Percentiles rank a stretch among this genome's conserved stretches.
Conservation (phyloP, 64 coral and sea anemone species). For the Trachythela sp. region DNA sequence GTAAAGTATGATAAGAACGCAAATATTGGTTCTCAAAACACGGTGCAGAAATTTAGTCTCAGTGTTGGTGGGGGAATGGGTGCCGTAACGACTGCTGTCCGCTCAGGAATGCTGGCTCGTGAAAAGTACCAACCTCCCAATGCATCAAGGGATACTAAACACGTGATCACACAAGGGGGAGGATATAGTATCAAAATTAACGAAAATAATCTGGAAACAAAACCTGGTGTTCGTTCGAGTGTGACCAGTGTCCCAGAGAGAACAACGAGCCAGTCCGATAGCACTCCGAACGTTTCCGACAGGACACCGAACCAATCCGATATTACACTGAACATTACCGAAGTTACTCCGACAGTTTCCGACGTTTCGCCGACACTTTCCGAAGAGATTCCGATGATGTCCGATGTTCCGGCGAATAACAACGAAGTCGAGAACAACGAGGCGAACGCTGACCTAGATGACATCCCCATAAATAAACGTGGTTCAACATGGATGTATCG, state of each 20-base stretch:
- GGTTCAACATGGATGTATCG: neutral
- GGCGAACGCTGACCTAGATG: neutral
- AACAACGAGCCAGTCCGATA: neutral
- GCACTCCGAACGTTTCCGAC: neutral
- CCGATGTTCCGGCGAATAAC: neutral
- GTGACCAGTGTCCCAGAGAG: neutral
- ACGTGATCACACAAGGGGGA: neutral
- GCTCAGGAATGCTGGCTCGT: neutral
- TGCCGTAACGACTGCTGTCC: slow-evolving; percentile 9
- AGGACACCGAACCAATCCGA: neutral
- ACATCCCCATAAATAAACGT: neutral
- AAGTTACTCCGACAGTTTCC: neutral
- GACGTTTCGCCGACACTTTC: neutral
- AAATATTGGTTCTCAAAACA: neutral
- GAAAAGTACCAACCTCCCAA: neutral
- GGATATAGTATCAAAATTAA: neutral
- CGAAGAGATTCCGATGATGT: neutral
- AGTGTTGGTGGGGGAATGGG: slow-evolving; percentile 13
- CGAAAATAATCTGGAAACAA: neutral
- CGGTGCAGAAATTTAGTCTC: neutral
- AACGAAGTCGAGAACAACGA: neutral
- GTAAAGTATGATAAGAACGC: neutral
- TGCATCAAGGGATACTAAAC: neutral
- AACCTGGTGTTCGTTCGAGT: neutral
- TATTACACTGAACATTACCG: neutral